Conservation (phyloP, 2,888 invertebrate species). For the Chalcis sispes region DNA sequence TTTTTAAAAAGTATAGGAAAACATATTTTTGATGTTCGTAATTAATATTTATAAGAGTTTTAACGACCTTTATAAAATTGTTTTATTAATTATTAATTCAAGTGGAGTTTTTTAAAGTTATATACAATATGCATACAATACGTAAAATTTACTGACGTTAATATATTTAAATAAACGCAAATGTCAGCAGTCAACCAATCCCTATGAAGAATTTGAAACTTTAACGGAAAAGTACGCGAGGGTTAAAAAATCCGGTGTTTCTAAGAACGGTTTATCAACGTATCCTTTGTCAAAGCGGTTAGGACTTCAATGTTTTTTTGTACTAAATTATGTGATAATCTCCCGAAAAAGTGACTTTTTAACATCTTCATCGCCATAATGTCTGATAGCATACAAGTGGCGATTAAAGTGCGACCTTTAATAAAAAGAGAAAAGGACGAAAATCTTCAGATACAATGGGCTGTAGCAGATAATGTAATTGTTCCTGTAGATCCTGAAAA, state of each 20-base stretch:
- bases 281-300: conserved; percentile 39
- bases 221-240: conserved; percentile 51
- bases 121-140: no score
- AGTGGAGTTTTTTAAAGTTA: no score
- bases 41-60: background rate
- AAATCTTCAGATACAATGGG: conserved; percentile 80
- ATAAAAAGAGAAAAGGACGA: conserved; percentile 82
- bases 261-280: conserved; percentile 10
- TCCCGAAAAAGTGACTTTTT: conserved; percentile 16
- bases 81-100: conserved; percentile 4
- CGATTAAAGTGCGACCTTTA: conserved; percentile 84
- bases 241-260: conserved; percentile 47
- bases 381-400: conserved; percentile 85
- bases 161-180: conserved; percentile 30
- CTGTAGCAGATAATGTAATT: conserved; percentile 80
- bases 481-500: conserved; percentile 79
- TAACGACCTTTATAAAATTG: background rate
- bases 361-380: conserved; percentile 67
- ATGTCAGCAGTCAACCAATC: conserved; percentile 49
- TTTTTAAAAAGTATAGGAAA: no score
- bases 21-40: background rate
- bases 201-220: conserved; percentile 41
- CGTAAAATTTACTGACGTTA: background rate
- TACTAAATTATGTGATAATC: conserved; percentile 40
- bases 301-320: conserved; percentile 28